These are phyloP conservation scores for Tetropium fuscum DNA, from an alignment of 2,888 invertebrate species.

Conservation along the genomic window DNA sequence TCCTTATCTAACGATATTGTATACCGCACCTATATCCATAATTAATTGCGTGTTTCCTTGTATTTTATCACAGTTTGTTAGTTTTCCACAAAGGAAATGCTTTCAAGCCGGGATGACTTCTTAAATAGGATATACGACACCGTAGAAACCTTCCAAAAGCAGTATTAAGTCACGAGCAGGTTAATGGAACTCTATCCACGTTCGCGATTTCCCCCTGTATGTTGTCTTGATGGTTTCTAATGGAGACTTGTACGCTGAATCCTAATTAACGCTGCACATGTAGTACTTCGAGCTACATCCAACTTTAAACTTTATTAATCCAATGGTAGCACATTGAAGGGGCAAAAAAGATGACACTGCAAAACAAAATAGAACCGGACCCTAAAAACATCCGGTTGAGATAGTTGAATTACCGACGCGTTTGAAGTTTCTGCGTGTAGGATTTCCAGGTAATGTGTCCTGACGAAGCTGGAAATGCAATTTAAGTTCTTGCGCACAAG, in stretches of 20 bases:
- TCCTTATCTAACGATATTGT: slow-evolving; percentile 23
- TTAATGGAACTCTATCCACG: slow-evolving; percentile 32
- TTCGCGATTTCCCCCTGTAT: slow-evolving; percentile 26
- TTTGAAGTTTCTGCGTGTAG: too few species aligned
- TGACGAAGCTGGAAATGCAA: too few species aligned
- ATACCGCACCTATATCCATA: slow-evolving; percentile 26
- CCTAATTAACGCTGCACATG: slow-evolving; percentile 26
- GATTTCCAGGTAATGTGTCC: too few species aligned
- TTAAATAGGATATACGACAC: slow-evolving; percentile 35
- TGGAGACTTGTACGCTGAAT: slow-evolving; percentile 24
- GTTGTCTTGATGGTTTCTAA: slow-evolving; percentile 26
- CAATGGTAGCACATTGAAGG: neutral
- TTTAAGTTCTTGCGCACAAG: too few species aligned
- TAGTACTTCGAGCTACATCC: slow-evolving; percentile 6
- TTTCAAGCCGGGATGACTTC: slow-evolving; percentile 35
- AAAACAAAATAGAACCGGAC: neutral
- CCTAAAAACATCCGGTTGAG: neutral
- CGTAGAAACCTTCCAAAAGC: slow-evolving; percentile 23
- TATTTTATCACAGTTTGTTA: slow-evolving; percentile 30
- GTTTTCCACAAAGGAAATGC: slow-evolving; percentile 31
- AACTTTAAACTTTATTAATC: slow-evolving; percentile 20
- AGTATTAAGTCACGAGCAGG: slow-evolving; percentile 22
- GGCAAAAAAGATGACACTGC: neutral
- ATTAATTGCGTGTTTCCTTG: slow-evolving; percentile 30
- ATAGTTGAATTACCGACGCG: too few species aligned